Conservation (phyloP, 2,113 vertebrate species). For the Neodontobutis hainanensis region DNA sequence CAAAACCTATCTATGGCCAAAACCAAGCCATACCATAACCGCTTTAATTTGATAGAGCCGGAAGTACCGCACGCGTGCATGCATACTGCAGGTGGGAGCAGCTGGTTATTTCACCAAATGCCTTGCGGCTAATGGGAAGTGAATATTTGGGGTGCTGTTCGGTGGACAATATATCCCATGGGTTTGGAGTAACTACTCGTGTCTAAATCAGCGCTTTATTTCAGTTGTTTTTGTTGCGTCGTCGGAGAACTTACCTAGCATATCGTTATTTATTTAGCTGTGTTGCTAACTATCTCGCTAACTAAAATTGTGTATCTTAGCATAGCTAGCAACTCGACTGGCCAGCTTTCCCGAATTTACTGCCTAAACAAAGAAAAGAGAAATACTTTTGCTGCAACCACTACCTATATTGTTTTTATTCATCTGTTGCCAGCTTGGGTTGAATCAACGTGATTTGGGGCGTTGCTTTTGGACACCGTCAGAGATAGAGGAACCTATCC, state of each 20-base stretch:
- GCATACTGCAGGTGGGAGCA: not conserved
- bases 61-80: conserved; percentile 8
- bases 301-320: not conserved
- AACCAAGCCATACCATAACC: not conserved
- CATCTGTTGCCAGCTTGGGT: conserved; percentile 37
- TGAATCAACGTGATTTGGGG: conserved; percentile 50
- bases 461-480: conserved; percentile 49
- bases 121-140: not conserved
- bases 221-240: no score
- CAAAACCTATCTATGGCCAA: no score
- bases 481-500: conserved; percentile 49
- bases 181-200: no score
- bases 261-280: not conserved
- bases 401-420: not conserved
- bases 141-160: no score
- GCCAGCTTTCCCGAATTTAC: not conserved
- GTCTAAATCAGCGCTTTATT: no score
- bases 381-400: not conserved
- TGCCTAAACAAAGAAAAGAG: not conserved
- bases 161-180: not conserved
- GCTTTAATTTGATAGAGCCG: conserved; percentile 54
- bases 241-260: no score
- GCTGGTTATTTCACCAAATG: not conserved
- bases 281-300: not conserved
- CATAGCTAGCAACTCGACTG: not conserved